phyloP scores from a whole-genome alignment of 2,888 invertebrate species.

The Acrocyrtus sp. region DNA sequence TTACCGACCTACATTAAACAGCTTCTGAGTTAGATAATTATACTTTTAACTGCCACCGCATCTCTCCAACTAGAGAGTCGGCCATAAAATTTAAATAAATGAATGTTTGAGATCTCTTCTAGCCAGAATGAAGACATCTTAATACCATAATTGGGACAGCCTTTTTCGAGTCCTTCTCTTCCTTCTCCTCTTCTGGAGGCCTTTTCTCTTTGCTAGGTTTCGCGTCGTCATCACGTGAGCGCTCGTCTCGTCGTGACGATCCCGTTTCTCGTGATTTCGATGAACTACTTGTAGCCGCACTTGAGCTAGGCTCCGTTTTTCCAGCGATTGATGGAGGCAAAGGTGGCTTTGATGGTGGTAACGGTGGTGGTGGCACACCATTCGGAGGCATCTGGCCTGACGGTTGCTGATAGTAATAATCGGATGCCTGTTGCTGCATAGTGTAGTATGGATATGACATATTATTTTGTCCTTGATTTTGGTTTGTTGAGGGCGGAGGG shows the following conservation, averaged over 20 bases:
- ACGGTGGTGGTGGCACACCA: slow-evolving; percentile 33
- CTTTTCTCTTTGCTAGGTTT: slow-evolving; percentile 26
- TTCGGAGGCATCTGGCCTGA: slow-evolving; percentile 14
- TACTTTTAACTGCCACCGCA: slow-evolving; percentile 44
- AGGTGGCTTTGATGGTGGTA: too few species aligned
- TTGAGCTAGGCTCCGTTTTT: not conserved
- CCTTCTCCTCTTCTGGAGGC: slow-evolving; percentile 32
- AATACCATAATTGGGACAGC: slow-evolving; percentile 63
- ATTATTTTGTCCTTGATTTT: slow-evolving; percentile 20
- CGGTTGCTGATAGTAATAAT: slow-evolving; percentile 21
- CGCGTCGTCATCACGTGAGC: not conserved
- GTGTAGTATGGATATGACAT: slow-evolving; percentile 15
- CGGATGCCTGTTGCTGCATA: slow-evolving; percentile 16
- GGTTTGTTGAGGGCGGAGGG: slow-evolving; percentile 2
- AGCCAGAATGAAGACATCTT: slow-evolving; percentile 52
- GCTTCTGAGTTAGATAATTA: slow-evolving; percentile 55
- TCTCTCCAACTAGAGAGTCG: slow-evolving; percentile 36
- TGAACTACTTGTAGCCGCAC: not conserved
- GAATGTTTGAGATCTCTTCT: slow-evolving; percentile 45
- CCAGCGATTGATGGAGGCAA: slow-evolving; percentile 24
- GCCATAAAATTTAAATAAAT: slow-evolving; percentile 20
- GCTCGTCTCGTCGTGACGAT: too few species aligned
- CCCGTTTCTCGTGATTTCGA: too few species aligned
- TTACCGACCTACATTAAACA: slow-evolving; percentile 75
- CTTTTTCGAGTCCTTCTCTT: slow-evolving; percentile 60